Evolutionary conservation across 2,797 vertebrate species (phyloP), one percentile per base, ranked within the genome.

Genomic region (Chlorospingus semifuscus): DNA sequence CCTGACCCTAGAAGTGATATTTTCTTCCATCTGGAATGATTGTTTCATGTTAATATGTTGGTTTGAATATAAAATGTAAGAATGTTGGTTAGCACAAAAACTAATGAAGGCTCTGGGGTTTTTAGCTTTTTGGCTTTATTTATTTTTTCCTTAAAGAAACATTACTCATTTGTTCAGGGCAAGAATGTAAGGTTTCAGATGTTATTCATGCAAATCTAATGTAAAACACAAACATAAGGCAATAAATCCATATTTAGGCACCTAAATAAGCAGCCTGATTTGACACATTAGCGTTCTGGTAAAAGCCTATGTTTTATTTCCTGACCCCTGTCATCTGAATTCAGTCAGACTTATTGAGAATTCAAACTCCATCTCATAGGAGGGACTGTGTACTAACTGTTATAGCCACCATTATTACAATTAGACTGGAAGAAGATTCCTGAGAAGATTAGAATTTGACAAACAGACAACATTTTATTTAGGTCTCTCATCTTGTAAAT

Each of bases 11-110:
- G 87, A 90, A 95, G 76, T 87, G 83, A 95, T 94, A 94, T 96
- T 96, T 96, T 96, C 91, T 86, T 96, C 96, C 96, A 97, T 96
- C 95, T 97, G 95, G 96, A 95, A 90, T 82, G 89, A 92, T 96
- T 97, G 91, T 94, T 97, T 93, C 87, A 94, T 95, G 88, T 95
- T 96, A 95, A 93, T 95, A 90, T 74, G 80, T 52, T 87, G 92
- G 93, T 94, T 93, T 97, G 59, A 96, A 84, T 91, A 95, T 96
- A 97, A 97, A 96, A 96, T 80, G 70, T 57, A 84, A 87, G 95
- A 96, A 96, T 95, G 94, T 76, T 96, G 91, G 89, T 96, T 96
- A 96, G 93, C 77, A 90, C 89, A 96, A 96, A 92, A 94, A 87
- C 89, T 96, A 97, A 97, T 96, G 96, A 96, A 96, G 91, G 95